These are phyloP conservation scores for Agriopis aurantiaria DNA, from an alignment of 2,888 invertebrate genomes.

Conservation along the genomic window DNA sequence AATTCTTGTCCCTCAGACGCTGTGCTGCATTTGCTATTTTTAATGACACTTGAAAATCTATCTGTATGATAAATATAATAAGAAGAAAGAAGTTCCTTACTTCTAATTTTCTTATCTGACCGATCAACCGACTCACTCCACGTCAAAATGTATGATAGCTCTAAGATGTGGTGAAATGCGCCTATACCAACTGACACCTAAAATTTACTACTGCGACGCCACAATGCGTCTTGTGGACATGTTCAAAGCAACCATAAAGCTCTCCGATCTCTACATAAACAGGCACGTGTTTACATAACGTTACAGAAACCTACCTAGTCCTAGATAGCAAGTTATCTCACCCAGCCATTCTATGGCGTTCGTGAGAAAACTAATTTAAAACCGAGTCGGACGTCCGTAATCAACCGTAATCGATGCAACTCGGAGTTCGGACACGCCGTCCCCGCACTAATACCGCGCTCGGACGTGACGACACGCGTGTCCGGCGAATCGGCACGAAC, in stretches of 20 bases:
- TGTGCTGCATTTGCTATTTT: not conserved
- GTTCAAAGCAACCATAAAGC: not conserved
- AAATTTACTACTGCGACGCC: too few species aligned
- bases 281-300: not conserved
- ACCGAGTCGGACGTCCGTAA: conserved; percentile 44
- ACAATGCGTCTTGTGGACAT: not conserved
- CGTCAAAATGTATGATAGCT: not conserved
- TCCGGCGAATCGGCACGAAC: conserved; percentile 50
- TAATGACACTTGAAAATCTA: not conserved
- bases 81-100: too few species aligned
- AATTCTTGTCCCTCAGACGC: too few species aligned
- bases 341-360: conserved; percentile 28
- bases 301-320: conserved; percentile 8
- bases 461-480: conserved; percentile 54
- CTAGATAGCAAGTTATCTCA: conserved; percentile 40
- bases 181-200: too few species aligned
- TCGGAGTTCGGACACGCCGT: conserved; percentile 40
- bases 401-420: conserved; percentile 43
- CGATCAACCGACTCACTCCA: not conserved
- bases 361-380: conserved; percentile 50
- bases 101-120: too few species aligned
- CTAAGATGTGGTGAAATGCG: too few species aligned
- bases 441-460: conserved; percentile 45
- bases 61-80: not conserved
- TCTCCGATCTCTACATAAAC: not conserved